phyloP scores from a whole-genome alignment of 2,888 invertebrate genomes.

The Tachina lurida region DNA sequence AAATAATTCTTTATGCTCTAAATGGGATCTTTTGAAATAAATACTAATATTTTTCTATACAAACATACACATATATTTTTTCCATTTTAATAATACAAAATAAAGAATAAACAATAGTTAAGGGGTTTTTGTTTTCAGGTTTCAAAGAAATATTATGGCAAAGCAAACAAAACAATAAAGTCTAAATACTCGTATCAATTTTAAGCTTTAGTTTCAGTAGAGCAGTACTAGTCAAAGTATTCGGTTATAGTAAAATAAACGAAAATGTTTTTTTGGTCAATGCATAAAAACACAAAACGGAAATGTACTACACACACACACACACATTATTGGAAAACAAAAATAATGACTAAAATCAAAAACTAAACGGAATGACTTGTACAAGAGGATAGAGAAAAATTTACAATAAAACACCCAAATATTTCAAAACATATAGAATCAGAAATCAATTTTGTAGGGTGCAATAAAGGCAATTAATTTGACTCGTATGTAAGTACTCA shows the following conservation, averaged over 20 bases:
- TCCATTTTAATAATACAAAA: constrained; percentile 12
- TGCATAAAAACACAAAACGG: constrained; percentile 56
- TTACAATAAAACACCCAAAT: constrained; percentile 4
- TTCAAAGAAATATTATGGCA: constrained; percentile 30
- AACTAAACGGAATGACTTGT: constrained; percentile 40
- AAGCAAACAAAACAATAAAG: constrained; percentile 54
- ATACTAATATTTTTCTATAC: constrained; percentile 31
- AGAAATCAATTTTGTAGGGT: not conserved
- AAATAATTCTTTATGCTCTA: constrained; percentile 58
- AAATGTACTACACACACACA: constrained; percentile 30
- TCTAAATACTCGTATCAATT: constrained; percentile 53
- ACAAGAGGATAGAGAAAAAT: constrained; percentile 33
- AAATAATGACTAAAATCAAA: constrained; percentile 25
- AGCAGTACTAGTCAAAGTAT: constrained; percentile 27
- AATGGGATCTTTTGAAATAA: constrained; percentile 61
- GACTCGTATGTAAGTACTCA: too few relatives aligned
- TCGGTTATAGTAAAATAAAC: constrained; percentile 26
- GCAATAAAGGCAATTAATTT: too few relatives aligned
- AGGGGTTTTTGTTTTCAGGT: constrained; percentile 26
- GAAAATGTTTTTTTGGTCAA: constrained; percentile 60
- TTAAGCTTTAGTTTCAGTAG: constrained; percentile 29
- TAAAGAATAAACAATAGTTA: constrained; percentile 50
- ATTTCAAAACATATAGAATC: not conserved
- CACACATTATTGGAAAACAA: not conserved
- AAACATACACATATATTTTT: not conserved